Conservation (phyloP, 2,113 vertebrate genomes). For the Rhinichthys klamathensis region DNA sequence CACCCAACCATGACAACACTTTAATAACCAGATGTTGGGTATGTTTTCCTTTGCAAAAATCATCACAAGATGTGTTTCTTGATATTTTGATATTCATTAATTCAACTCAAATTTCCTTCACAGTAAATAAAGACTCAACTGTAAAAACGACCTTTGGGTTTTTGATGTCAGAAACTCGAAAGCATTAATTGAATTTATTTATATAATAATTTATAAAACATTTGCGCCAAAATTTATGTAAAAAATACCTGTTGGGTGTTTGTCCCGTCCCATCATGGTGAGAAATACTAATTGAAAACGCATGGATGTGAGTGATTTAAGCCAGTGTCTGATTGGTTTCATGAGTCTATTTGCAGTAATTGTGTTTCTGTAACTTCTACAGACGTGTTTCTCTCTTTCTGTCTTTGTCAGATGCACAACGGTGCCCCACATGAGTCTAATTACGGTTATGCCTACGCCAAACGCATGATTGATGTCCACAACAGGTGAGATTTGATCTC, state of each 20-base stretch:
- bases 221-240: background rate
- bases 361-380: background rate
- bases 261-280: background rate
- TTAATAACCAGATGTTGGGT: background rate
- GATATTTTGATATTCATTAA: background rate
- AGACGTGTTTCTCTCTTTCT: background rate
- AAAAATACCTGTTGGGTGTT: background rate
- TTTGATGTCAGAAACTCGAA: background rate
- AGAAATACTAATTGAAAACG: too few relatives aligned
- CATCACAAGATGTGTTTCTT: background rate
- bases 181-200: background rate
- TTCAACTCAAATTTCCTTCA: too few relatives aligned
- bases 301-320: background rate
- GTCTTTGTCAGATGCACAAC: conserved; percentile 82
- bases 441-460: conserved; percentile 94
- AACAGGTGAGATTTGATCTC: conserved; percentile 76
- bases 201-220: too few relatives aligned
- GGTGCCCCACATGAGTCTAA: conserved; percentile 93
- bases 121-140: background rate
- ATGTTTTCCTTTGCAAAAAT: too few relatives aligned
- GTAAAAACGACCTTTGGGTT: background rate
- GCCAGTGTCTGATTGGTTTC: background rate
- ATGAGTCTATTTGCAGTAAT: background rate
- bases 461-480: conserved; percentile 94
- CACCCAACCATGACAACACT: too few relatives aligned